Evolutionary conservation across 2,888 invertebrate species (phyloP), one percentile per base, ranked within the genome.

Genomic region (Spilarctia lutea): DNA sequence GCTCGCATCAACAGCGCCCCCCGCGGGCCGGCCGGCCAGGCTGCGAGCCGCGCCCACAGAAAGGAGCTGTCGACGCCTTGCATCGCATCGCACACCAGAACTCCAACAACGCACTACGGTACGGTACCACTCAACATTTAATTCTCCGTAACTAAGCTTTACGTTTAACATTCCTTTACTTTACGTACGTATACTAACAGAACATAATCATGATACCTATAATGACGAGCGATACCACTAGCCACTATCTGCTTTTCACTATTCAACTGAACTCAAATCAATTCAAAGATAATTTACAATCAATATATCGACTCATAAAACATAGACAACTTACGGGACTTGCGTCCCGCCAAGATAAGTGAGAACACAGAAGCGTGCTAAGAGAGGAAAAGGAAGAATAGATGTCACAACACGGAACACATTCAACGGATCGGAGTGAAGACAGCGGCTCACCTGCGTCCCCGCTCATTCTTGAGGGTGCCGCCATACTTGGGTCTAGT

Each of bases 401-500:
- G 93, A 95, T 94, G 88, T 94, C 94, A 96, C 94, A 96, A 96
- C 95, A 96, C 95, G 96, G 96, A 94, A 94, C 94, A 96, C 96
- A 95, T 96, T 96, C 96, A 96, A 96, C 94, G 96, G 96, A 94
- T 93, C 94, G 94, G 94, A 95, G 92, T 94, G 96, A 96, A 95
- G 95, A 96, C 96, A 96, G 96, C 96, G 96, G 97, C 98, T 98
- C 98, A 99, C 99, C 99, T 99, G 98, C 99, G 98, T 97, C 99
- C 99, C 97, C 99, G 98, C 97, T 99, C 99, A 97, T 99, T 99
- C 98, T 99, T 99, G 98, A 99, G 99, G 96, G 99, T 99, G 96
- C 99, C 99, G 97, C 99, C 99, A 97, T 99, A 99, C 97, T 99
- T 99, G 97, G 99, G 99, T 97, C 99, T 98, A 97, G 99, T 99